Percentiles rank a stretch among this genome's conserved stretches.
Evolutionary conservation across 2,888 invertebrate species (phyloP).

Genomic region (Alsophila aescularia): DNA sequence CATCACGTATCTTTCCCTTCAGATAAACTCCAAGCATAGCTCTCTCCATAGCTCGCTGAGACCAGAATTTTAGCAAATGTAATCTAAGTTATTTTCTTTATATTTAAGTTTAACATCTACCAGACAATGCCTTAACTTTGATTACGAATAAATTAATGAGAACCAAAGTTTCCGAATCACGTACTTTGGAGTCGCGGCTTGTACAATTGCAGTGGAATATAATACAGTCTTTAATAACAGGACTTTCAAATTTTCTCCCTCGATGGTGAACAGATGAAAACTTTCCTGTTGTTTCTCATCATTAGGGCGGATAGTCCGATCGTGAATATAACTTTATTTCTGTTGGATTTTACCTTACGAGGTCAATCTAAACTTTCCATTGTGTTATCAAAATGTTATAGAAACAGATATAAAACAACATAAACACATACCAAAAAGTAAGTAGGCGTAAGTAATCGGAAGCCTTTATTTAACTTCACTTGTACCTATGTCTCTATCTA

Average conservation of each 20-base stretch:
- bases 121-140: slow-evolving; percentile 40
- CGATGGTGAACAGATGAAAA: slow-evolving; percentile 14
- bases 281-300: slow-evolving; percentile 3
- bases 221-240: slow-evolving; percentile 23
- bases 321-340: background rate
- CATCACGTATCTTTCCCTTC: too few species aligned
- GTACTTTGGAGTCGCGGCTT: slow-evolving; percentile 54
- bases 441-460: too few species aligned
- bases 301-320: slow-evolving; percentile 4
- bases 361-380: too few species aligned
- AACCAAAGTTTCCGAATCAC: slow-evolving; percentile 46
- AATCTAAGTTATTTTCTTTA: slow-evolving; percentile 23
- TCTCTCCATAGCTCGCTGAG: background rate
- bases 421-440: too few species aligned
- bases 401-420: too few species aligned
- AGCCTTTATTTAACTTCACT: too few species aligned
- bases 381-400: too few species aligned
- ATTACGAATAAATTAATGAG: slow-evolving; percentile 48
- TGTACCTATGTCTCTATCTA: too few species aligned
- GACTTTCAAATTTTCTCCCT: slow-evolving; percentile 6
- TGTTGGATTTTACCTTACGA: background rate
- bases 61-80: slow-evolving; percentile 8
- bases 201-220: slow-evolving; percentile 27
- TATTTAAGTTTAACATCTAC: slow-evolving; percentile 23
- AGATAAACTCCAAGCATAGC: too few species aligned